These are phyloP conservation scores for Grallaria varia DNA, from an alignment of 2,113 vertebrate species.

Conservation along the genomic window DNA sequence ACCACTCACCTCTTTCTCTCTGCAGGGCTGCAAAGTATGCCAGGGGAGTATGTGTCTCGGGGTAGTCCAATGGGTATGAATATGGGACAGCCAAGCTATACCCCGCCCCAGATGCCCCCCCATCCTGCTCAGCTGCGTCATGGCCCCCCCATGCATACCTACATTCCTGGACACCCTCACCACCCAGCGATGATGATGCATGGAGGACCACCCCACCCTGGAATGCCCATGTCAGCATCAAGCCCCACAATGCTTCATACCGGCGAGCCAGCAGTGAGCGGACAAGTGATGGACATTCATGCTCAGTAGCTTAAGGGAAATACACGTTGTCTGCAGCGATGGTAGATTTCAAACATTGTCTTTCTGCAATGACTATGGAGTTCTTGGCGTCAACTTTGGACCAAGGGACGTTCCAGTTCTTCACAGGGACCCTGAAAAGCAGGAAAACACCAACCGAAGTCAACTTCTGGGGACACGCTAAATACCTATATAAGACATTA, in stretches of 20 bases:
- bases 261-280: slow-evolving; percentile 83
- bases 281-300: slow-evolving; percentile 88
- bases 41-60: slow-evolving; percentile 90
- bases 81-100: slow-evolving; percentile 85
- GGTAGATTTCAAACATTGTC: slow-evolving; percentile 83
- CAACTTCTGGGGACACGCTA: slow-evolving; percentile 91
- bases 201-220: slow-evolving; percentile 87
- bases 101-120: slow-evolving; percentile 82
- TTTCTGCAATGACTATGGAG: slow-evolving; percentile 84
- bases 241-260: slow-evolving; percentile 84
- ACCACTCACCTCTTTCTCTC: slow-evolving; percentile 48
- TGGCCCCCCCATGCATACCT: slow-evolving; percentile 88
- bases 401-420: slow-evolving; percentile 87
- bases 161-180: slow-evolving; percentile 88
- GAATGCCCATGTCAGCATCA: slow-evolving; percentile 88
- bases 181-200: slow-evolving; percentile 87
- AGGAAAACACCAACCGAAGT: slow-evolving; percentile 84
- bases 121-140: slow-evolving; percentile 85
- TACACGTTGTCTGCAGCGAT: slow-evolving; percentile 75
- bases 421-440: slow-evolving; percentile 87
- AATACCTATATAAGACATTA: slow-evolving; percentile 97
- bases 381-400: slow-evolving; percentile 86
- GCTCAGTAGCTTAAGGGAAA: slow-evolving; percentile 88
- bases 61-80: slow-evolving; percentile 87
- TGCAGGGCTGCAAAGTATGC: slow-evolving; percentile 90